These are phyloP conservation scores for Pandion haliaetus DNA, from an alignment of 2,113 vertebrate species.

Conservation along the genomic window DNA sequence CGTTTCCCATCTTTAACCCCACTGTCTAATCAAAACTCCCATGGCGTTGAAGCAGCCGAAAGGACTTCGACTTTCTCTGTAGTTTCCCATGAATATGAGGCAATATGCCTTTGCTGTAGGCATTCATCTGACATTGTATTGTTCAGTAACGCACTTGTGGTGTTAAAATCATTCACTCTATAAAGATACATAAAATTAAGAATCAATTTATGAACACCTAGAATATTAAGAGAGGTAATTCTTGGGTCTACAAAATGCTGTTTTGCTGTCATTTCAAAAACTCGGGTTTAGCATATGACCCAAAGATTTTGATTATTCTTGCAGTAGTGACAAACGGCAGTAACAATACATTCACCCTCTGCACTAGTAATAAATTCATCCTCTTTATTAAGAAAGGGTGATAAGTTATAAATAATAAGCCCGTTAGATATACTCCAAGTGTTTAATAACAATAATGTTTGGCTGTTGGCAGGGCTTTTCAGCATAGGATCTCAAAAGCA, in stretches of 20 bases:
- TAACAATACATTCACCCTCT: neutral
- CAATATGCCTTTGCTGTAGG: neutral
- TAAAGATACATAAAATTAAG: neutral
- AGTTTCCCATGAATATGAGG: neutral
- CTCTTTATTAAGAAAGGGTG: neutral
- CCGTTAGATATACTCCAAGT: neutral
- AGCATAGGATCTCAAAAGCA: neutral
- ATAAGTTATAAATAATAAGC: neutral
- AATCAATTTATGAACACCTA: neutral
- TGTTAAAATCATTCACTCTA: neutral
- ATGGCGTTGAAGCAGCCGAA: neutral
- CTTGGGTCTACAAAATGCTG: neutral
- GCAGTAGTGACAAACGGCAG: neutral
- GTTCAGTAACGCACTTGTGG: neutral
- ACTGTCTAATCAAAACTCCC: neutral
- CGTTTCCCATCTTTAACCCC: neutral
- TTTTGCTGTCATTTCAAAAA: neutral
- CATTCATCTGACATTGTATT: neutral
- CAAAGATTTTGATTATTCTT: neutral
- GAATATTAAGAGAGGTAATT: neutral
- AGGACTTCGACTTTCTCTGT: neutral
- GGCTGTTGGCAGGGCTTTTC: neutral
- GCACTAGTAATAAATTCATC: neutral
- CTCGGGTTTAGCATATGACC: neutral
- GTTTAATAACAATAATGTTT: neutral